Evolutionary conservation across 2,797 vertebrate species (phyloP).

Genomic region (Odontamblyopus rebecca): DNA sequence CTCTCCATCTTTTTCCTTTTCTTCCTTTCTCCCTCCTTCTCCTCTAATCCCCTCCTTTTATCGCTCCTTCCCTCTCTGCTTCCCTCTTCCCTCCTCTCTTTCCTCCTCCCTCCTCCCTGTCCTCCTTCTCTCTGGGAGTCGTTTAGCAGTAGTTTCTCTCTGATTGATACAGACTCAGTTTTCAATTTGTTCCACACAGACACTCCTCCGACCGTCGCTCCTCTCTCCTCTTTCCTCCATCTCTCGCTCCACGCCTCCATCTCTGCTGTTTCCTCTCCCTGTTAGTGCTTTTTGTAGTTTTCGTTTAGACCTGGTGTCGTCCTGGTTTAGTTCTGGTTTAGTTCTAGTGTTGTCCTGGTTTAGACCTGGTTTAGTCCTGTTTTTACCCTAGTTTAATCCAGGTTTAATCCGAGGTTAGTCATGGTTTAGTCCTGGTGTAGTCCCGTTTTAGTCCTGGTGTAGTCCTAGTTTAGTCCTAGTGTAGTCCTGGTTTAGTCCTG

Average conservation of each 20-base stretch:
- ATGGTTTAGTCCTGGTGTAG: background rate
- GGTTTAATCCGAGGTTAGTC: background rate
- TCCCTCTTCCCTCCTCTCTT: background rate
- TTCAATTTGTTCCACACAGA: constrained; percentile 9
- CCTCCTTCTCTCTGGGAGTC: background rate
- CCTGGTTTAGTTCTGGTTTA: background rate
- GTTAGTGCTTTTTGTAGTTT: no score
- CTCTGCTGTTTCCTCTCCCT: no score
- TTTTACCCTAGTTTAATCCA: background rate
- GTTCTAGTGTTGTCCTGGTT: background rate
- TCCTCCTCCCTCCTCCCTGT: background rate
- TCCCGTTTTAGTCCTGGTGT: background rate
- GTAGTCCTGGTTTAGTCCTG: background rate
- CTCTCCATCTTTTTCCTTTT: background rate
- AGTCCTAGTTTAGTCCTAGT: background rate
- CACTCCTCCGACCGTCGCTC: background rate
- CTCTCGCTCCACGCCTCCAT: background rate
- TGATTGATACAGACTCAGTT: constrained; percentile 6
- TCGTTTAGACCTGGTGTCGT: background rate
- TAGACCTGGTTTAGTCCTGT: background rate
- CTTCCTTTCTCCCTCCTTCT: background rate
- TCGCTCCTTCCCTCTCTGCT: background rate
- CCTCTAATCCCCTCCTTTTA: background rate
- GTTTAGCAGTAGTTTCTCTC: background rate
- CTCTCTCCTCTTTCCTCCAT: background rate